Percentiles rank a stretch among this genome's conserved stretches.
Conservation (phyloP, 2,113 vertebrate species). For the Plotosus lineatus region DNA sequence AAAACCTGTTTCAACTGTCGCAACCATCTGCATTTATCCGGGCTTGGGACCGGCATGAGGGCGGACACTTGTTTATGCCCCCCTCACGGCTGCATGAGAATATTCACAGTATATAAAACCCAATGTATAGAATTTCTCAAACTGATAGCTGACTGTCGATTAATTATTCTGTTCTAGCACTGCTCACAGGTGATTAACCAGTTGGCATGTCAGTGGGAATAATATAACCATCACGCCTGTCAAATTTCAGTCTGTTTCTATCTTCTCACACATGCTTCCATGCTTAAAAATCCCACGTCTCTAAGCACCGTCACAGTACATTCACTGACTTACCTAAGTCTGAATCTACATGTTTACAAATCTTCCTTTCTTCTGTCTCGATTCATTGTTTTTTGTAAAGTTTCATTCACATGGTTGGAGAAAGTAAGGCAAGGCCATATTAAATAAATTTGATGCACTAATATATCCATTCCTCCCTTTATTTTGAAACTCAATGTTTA, state of each 20-base stretch:
- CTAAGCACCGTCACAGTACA: background rate
- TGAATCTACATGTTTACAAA: background rate
- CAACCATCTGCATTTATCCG: no score
- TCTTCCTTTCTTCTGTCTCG: background rate
- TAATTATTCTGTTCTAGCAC: background rate
- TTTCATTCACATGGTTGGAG: no score
- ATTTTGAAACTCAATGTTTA: no score
- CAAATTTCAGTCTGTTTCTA: slow-evolving; percentile 24
- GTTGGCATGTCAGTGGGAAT: slow-evolving; percentile 11
- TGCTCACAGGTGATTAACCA: slow-evolving; percentile 10
- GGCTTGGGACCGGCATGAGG: no score
- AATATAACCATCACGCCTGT: background rate
- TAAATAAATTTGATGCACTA: no score
- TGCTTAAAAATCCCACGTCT: background rate
- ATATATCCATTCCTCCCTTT: no score
- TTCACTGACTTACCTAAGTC: slow-evolving; percentile 12
- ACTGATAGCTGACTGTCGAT: background rate
- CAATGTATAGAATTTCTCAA: background rate
- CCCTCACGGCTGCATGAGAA: no score
- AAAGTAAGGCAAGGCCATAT: no score
- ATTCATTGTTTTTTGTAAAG: no score
- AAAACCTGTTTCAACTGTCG: no score
- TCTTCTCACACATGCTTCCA: background rate
- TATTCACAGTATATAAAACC: background rate
- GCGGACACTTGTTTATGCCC: no score